Conservation (phyloP, 92 coral and sea anemone species). For the Palythoa grandis region DNA sequence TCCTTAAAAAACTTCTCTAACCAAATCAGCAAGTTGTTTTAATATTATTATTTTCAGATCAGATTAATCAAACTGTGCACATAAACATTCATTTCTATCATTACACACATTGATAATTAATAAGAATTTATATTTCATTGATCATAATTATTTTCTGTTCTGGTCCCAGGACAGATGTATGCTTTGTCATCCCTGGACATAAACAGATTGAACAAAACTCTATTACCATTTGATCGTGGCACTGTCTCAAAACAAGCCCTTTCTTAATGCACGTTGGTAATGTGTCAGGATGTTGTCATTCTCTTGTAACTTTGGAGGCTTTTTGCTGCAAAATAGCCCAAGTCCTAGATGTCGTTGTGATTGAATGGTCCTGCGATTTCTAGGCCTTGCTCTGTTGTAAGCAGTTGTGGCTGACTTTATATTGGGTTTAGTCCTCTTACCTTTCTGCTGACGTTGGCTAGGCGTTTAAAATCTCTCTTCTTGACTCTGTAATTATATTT, state of each 20-base stretch:
- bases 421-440: not conserved
- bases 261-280: not conserved
- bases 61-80: not conserved
- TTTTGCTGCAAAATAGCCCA: slow-evolving; percentile 5
- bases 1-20: slow-evolving; percentile 3
- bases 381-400: not conserved
- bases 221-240: slow-evolving; percentile 39
- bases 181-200: slow-evolving; percentile 6
- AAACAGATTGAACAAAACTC: slow-evolving; percentile 25
- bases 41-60: not conserved
- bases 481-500: slow-evolving; percentile 43
- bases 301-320: slow-evolving; percentile 3
- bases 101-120: not conserved
- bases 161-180: not conserved
- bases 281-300: slow-evolving; percentile 19
- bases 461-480: slow-evolving; percentile 1
- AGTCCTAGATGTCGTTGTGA: not conserved
- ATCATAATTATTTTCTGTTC: not conserved
- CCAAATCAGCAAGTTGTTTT: not conserved
- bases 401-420: not conserved
- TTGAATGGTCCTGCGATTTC: not conserved
- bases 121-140: not conserved
- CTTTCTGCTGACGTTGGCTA: slow-evolving; percentile 17
- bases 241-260: not conserved
- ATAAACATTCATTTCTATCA: not conserved